Base-by-base conservation (phyloP, 1,140 invertebrate genomes). In the Campoletis sonorensis region DNA sequence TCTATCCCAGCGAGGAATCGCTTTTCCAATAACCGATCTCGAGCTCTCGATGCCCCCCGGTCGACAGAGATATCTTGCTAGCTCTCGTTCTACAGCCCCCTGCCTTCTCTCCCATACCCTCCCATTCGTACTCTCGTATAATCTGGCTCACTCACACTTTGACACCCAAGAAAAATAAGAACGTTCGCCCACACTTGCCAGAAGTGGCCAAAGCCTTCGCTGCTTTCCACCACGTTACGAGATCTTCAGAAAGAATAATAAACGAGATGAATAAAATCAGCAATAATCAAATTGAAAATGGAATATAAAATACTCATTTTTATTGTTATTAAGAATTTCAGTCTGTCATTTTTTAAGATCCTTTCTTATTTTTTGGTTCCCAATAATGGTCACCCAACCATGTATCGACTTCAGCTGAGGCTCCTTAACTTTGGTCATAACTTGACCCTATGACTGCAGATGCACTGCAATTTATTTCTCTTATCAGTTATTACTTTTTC, bases 11-110 rank as follows among this genome's bases (percentile, higher is more conserved):
- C 15, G 67, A 70, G 67, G 27, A 70, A 70, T 33, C 67, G 67
- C 30, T 70, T 70, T 70, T 70, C 67, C 67, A 70, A 70, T 70
- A 70, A 70, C 67, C 67, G 67, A 70, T 54, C 51, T 23, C 67
- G 67, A 70, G 67, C 30, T 70, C 67, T 33, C 67, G 26, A 27
- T 64, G 67, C n/a, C 21, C n/a, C n/a, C 21, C 23, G 21, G 61
- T 33, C 27, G 67, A 70, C 67, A 33, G 26, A 70, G 67, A 70
- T 70, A 70, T 67, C 61, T 27, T 23, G 54, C 54, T 2, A 45
- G 40, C 40, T 45, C 40, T 45, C 40, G 5, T 45, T 45, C 40
- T 45, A 10, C 40, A 45, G 40, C 8, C 40, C 40, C 11, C 40
- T 10, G 23, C 15, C 61, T 64, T 4, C 61, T 26, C 21, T 15